Evolutionary conservation across 1,140 invertebrate genomes (phyloP), one percentile per base, ranked within the genome.

Genomic region (Brachionus sp.): DNA sequence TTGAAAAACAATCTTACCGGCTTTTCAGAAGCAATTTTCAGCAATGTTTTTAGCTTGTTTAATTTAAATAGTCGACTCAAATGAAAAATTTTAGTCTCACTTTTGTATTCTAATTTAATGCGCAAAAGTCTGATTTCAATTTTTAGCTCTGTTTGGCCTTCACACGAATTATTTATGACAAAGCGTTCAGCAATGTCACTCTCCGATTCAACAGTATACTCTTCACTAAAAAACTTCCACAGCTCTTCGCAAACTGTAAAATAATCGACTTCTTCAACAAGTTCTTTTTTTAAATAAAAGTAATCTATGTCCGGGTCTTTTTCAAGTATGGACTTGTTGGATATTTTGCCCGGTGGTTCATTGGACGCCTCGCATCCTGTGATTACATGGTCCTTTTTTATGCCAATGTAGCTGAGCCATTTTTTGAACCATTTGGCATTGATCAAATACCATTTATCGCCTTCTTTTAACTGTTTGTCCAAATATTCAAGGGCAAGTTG

Each of bases 371-470:
- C 25, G 39, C n/a, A 19, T 7, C 10, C 39, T 0, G n/a, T 50
- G 19, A 19, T 33, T 35, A 13, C 9, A 33, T 9, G 6, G 9
- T 80, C 50, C 12, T 23, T 25, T 33, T 37, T 23, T 3, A 80
- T n/a, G 50, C 50, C 77, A 5, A 80, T 62, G 39, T 33, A 80
- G 12, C 25, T 16, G 2, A 57, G 35, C 77, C 77, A 80, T 33
- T 64, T 57, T 33, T 62, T 62, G 33, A 62, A 80, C 77, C 77
- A 80, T 29, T 80, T 50, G 16, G 12, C 12, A 29, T 42, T 80
- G 3, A 80, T 33, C 46, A 80, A 25, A 64, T 62, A 80, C 77
- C 77, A 80, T 42, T 80, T 80, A 9, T 80, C 77, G 0, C 50
- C 77, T 23, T 42, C 16, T 62, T 23, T 66, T 9, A 80, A 25